Conservation (phyloP, 2,888 invertebrate genomes). For the Drosophila pseudotakahashii region DNA sequence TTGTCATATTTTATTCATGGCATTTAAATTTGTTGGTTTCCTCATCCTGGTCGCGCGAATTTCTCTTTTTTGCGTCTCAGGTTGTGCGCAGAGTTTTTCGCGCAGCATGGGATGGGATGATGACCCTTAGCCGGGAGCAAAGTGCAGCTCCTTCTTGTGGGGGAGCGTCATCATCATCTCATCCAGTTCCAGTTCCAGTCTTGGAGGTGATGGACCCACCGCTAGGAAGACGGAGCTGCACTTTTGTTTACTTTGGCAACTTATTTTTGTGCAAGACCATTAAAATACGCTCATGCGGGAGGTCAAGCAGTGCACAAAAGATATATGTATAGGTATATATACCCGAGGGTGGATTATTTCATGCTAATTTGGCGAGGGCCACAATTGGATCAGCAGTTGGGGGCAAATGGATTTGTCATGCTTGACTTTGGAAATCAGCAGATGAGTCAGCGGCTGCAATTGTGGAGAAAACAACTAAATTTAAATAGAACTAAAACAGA, state of each 20-base stretch:
- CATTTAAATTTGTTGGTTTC: constrained; percentile 1
- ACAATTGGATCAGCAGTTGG: constrained; percentile 29
- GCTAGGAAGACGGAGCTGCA: constrained; percentile 40
- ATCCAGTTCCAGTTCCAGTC: background rate
- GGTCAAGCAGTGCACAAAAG: constrained; percentile 43
- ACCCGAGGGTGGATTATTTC: constrained; percentile 60
- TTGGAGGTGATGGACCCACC: constrained; percentile 47
- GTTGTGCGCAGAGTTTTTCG: constrained; percentile 46
- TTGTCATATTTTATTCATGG: background rate
- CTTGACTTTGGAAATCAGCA: constrained; percentile 55
- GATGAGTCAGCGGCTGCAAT: constrained; percentile 61
- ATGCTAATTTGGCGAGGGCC: constrained; percentile 61
- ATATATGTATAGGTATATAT: constrained; percentile 8
- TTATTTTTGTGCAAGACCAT: constrained; percentile 65
- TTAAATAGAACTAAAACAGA: constrained; percentile 46
- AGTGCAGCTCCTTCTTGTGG: constrained; percentile 35
- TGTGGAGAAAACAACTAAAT: constrained; percentile 39
- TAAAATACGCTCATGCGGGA: constrained; percentile 59
- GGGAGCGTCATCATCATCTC: constrained; percentile 6
- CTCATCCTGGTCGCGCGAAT: background rate
- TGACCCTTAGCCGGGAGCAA: constrained; percentile 31
- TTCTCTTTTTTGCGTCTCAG: constrained; percentile 46
- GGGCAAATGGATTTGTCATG: constrained; percentile 53
- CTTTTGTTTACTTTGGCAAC: constrained; percentile 59
- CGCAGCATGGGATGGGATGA: constrained; percentile 46